phyloP scores from a whole-genome alignment of 2,797 vertebrate genomes.

The Pterois miles region DNA sequence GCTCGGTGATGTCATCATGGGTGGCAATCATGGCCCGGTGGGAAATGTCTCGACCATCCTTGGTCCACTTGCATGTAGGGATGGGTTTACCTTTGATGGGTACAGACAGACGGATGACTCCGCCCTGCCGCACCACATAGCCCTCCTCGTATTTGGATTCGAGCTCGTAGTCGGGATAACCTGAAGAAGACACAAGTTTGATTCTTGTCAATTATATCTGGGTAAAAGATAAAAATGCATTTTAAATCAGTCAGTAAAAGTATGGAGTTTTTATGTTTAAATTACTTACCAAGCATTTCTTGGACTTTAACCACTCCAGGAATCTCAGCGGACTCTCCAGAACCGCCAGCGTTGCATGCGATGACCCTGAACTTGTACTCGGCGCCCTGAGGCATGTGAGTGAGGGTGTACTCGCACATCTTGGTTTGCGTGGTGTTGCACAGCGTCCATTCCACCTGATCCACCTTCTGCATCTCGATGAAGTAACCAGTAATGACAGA shows the following conservation, averaged over 20 bases:
- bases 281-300: constrained; percentile 94
- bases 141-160: constrained; percentile 93
- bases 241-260: not conserved
- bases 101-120: constrained; percentile 93
- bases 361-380: constrained; percentile 97
- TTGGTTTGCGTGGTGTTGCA: constrained; percentile 98
- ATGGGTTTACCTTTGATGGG: constrained; percentile 98
- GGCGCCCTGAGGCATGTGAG: constrained; percentile 97
- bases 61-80: constrained; percentile 97
- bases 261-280: no score
- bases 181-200: constrained; percentile 69
- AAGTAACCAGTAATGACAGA: constrained; percentile 93
- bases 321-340: constrained; percentile 94
- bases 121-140: constrained; percentile 95
- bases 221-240: not conserved
- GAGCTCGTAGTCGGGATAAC: constrained; percentile 95
- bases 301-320: constrained; percentile 96
- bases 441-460: constrained; percentile 98
- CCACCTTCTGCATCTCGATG: constrained; percentile 99
- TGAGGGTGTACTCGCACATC: constrained; percentile 97
- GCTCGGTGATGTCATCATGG: constrained; percentile 93
- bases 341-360: constrained; percentile 96
- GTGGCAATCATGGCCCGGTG: constrained; percentile 97
- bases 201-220: not conserved
- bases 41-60: constrained; percentile 95